Conservation (phyloP, 1,140 invertebrate genomes). For the Maconellicoccus hirsutus region DNA sequence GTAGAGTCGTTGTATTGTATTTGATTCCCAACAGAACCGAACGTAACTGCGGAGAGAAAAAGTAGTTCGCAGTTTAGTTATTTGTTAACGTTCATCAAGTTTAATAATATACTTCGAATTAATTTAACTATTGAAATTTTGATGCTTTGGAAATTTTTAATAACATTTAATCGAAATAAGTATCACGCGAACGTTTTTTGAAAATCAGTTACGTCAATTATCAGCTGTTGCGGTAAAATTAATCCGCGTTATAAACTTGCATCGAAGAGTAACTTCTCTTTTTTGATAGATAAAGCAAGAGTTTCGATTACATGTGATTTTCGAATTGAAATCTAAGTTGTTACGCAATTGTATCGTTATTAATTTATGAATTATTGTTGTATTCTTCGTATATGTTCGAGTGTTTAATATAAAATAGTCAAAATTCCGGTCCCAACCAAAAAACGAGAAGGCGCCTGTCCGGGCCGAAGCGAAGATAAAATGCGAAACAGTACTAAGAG, state of each 20-base stretch:
- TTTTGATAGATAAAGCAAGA: constrained; percentile 2
- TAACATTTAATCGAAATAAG: background rate
- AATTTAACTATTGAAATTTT: background rate
- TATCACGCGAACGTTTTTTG: background rate
- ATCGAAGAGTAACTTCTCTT: background rate
- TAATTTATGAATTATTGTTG: background rate
- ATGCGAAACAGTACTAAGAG: constrained; percentile 39
- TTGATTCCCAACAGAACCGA: background rate
- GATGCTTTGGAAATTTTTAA: background rate
- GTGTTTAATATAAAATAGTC: constrained; percentile 29
- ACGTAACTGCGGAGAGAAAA: background rate
- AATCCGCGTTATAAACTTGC: background rate
- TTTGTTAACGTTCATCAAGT: background rate
- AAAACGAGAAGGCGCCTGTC: constrained; percentile 42
- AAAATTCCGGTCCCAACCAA: constrained; percentile 47
- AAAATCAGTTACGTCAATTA: constrained; percentile 3
- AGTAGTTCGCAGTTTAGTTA: background rate
- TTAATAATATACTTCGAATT: background rate
- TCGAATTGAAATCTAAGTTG: background rate
- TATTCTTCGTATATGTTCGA: constrained; percentile 22
- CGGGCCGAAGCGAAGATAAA: constrained; percentile 38
- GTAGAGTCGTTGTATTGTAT: background rate
- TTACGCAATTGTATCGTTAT: background rate
- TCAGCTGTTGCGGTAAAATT: constrained; percentile 7
- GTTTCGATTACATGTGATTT: constrained; percentile 9